A percentile compares a stretch with the other conserved stretches of the same genome.
Conservation (phyloP, 1,140 invertebrate genomes). For the Drosophila pandora region DNA sequence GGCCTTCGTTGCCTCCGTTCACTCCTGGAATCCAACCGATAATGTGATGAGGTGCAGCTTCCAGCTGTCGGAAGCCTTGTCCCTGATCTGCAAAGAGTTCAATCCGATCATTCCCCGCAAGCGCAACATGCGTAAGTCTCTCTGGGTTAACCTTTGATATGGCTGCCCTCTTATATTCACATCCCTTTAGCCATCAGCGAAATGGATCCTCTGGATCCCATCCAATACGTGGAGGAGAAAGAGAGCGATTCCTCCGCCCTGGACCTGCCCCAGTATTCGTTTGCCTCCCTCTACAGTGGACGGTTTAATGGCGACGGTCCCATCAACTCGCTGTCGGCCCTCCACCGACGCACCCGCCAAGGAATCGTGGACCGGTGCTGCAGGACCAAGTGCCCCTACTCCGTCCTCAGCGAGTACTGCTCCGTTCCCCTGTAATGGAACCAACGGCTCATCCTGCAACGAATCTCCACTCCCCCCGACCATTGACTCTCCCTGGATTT, state of each 20-base stretch:
- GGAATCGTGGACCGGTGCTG: constrained; percentile 73
- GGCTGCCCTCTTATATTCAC: neutral
- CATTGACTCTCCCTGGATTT: constrained; percentile 12
- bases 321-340: constrained; percentile 48
- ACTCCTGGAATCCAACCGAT: constrained; percentile 18
- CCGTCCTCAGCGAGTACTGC: constrained; percentile 59
- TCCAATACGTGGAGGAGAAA: constrained; percentile 59
- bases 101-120: constrained; percentile 46
- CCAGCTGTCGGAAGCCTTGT: constrained; percentile 46
- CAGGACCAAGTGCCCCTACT: constrained; percentile 27
- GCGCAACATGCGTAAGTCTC: constrained; percentile 54
- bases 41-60: constrained; percentile 42
- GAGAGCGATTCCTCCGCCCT: constrained; percentile 27
- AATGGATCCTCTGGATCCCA: constrained; percentile 56
- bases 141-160: neutral
- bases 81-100: constrained; percentile 35
- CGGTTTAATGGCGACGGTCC: constrained; percentile 40
- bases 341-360: constrained; percentile 56
- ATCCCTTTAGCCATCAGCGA: constrained; percentile 38
- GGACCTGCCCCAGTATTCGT: constrained; percentile 13
- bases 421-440: constrained; percentile 23
- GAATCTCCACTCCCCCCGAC: neutral
- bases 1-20: constrained; percentile 14
- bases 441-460: neutral
- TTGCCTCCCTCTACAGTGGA: constrained; percentile 23